These are phyloP conservation scores for Todiramphus saurophagus DNA, from an alignment of 2,113 vertebrate genomes.

Conservation along the genomic window DNA sequence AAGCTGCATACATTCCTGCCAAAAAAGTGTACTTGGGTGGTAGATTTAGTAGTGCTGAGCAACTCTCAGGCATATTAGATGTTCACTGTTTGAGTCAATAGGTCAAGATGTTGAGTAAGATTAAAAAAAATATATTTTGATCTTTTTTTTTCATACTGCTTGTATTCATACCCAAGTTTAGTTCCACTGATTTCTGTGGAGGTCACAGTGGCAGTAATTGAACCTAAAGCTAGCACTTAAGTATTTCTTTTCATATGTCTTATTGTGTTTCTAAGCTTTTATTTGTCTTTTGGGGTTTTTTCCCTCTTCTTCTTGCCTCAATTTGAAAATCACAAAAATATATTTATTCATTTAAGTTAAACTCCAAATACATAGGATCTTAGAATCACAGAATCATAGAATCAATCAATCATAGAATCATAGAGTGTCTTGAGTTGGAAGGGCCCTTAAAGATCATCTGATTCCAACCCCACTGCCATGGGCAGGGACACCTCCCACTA, in stretches of 20 bases:
- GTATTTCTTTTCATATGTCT: background rate
- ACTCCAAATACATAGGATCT: too few relatives aligned
- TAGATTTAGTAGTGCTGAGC: background rate
- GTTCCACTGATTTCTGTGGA: background rate
- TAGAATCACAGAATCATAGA: too few relatives aligned
- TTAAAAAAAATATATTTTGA: background rate
- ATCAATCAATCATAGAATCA: too few relatives aligned
- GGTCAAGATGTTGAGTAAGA: background rate
- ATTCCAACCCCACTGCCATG: too few relatives aligned
- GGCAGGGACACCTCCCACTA: too few relatives aligned
- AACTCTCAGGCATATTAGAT: background rate
- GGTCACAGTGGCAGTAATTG: background rate
- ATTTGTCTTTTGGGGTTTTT: background rate
- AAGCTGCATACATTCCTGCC: conserved; percentile 10
- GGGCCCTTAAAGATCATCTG: too few relatives aligned
- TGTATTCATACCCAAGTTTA: background rate
- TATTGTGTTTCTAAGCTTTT: background rate
- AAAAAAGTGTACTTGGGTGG: background rate
- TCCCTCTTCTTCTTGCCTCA: background rate
- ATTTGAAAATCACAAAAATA: background rate
- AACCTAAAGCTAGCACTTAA: background rate
- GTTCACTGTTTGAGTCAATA: background rate
- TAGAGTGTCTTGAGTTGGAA: too few relatives aligned
- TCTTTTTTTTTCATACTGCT: background rate
- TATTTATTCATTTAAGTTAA: background rate